phyloP scores from a whole-genome alignment of 2,888 invertebrate species.

The Cylloceria caligata region DNA sequence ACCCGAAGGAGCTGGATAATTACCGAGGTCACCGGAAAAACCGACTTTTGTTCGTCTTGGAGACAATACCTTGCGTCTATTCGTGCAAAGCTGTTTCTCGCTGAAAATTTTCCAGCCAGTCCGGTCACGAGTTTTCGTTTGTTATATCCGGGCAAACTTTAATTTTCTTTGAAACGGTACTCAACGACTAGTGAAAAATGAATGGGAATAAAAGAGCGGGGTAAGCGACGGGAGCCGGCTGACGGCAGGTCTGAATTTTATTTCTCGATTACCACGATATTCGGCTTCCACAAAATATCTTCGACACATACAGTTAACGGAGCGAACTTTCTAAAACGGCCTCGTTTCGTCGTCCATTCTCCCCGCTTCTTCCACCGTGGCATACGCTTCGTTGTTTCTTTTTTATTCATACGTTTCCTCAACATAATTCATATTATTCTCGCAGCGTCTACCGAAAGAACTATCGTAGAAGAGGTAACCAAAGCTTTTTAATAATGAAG shows the following conservation, averaged over 20 bases:
- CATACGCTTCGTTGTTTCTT: neutral
- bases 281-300: conserved; percentile 61
- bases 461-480: neutral
- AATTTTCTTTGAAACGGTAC: conserved; percentile 46
- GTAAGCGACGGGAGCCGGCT: neutral
- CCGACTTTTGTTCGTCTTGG: conserved; percentile 55
- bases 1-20: conserved; percentile 47
- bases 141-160: conserved; percentile 26
- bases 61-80: conserved; percentile 46
- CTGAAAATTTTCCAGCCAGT: neutral
- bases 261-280: conserved; percentile 65
- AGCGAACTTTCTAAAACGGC: conserved; percentile 65
- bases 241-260: conserved; percentile 58
- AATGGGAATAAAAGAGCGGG: conserved; percentile 7
- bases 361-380: neutral
- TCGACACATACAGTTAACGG: conserved; percentile 53
- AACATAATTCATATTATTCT: neutral
- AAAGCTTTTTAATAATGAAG: conserved; percentile 6
- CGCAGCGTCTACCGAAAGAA: neutral
- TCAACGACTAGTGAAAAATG: conserved; percentile 47
- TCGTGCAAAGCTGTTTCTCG: neutral
- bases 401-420: neutral
- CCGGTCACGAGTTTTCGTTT: conserved; percentile 47
- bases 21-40: conserved; percentile 44
- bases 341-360: conserved; percentile 46